Percentiles rank a stretch among this genome's conserved stretches.
Conservation (phyloP, 2,113 vertebrate genomes). For the Crotalus tigris region DNA sequence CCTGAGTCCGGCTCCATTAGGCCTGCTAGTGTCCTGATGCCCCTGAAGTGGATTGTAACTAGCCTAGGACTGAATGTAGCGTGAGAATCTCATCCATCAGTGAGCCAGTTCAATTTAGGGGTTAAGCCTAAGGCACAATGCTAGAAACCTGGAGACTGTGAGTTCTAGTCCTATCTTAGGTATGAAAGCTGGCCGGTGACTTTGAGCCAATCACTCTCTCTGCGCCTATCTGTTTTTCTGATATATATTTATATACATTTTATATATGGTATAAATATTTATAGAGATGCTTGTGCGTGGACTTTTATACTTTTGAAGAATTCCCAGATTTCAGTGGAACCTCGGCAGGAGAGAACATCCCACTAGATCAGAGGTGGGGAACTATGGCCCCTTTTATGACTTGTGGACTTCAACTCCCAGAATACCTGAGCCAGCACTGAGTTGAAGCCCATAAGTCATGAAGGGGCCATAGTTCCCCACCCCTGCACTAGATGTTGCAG, state of each 20-base stretch:
- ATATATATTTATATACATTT: not conserved
- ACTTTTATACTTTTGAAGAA: not conserved
- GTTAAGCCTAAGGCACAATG: not conserved
- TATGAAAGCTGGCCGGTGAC: not conserved
- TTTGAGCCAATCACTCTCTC: not conserved
- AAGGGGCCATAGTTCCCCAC: not conserved
- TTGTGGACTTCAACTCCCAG: not conserved
- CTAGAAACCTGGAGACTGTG: not conserved
- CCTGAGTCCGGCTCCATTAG: not conserved
- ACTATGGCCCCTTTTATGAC: not conserved
- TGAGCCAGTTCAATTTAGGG: not conserved
- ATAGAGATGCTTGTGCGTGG: not conserved
- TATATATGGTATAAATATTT: not conserved
- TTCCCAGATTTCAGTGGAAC: not conserved
- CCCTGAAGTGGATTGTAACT: not conserved
- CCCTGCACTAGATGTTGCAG: not conserved
- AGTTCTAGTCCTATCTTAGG: not conserved
- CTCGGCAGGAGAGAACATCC: not conserved
- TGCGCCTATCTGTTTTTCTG: not conserved
- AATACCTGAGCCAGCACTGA: not conserved
- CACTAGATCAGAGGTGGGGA: not conserved
- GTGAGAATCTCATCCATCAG: not conserved
- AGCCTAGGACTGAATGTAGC: not conserved
- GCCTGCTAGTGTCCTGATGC: not conserved
- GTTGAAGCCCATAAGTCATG: not conserved